Evolutionary conservation across 2,113 vertebrate species (phyloP).

Genomic region (Lophius piscatorius): DNA sequence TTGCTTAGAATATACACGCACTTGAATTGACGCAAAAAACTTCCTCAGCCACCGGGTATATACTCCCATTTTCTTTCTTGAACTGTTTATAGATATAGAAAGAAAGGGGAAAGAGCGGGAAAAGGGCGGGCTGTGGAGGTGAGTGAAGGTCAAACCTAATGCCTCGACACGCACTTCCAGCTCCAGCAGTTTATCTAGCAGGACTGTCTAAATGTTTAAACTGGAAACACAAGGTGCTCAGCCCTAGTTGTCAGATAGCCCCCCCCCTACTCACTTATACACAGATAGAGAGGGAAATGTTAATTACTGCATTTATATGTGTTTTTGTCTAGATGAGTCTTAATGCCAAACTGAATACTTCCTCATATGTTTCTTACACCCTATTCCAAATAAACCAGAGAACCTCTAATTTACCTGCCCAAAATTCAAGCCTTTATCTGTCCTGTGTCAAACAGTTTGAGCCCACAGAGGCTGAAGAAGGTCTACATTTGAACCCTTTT

Average conservation of each 20-base stretch:
- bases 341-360: constrained; percentile 35
- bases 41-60: background rate
- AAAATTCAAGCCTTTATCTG: constrained; percentile 17
- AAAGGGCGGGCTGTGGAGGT: constrained; percentile 7
- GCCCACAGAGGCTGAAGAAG: constrained; percentile 16
- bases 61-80: constrained; percentile 34
- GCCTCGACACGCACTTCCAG: constrained; percentile 53
- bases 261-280: background rate
- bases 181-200: constrained; percentile 67
- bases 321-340: constrained; percentile 20
- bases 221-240: constrained; percentile 64
- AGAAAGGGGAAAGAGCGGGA: background rate
- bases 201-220: constrained; percentile 79
- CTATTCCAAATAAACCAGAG: constrained; percentile 27
- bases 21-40: constrained; percentile 2
- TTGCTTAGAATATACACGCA: background rate
- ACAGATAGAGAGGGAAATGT: constrained; percentile 19
- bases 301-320: constrained; percentile 26
- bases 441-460: constrained; percentile 37
- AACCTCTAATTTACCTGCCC: constrained; percentile 43
- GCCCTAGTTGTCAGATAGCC: constrained; percentile 40
- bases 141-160: constrained; percentile 49
- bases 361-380: constrained; percentile 38
- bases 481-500: constrained; percentile 39
- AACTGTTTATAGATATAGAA: constrained; percentile 20